These are phyloP conservation scores for Lithodes maja DNA, from an alignment of 2,888 invertebrate genomes.

Conservation along the genomic window DNA sequence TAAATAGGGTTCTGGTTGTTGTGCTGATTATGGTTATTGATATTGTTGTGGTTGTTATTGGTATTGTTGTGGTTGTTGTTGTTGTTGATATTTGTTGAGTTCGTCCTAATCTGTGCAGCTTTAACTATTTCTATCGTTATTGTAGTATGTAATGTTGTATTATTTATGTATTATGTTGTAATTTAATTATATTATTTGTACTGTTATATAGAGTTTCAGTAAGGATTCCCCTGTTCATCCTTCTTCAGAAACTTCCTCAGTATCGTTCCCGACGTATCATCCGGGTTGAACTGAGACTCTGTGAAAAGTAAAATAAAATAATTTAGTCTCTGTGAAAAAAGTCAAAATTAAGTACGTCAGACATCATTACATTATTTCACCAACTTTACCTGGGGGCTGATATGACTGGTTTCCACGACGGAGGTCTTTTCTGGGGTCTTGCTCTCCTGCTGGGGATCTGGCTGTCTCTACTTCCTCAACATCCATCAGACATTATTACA, in stretches of 20 bases:
- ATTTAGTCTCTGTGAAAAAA: no score
- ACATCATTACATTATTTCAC: no score
- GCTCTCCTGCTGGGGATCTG: no score
- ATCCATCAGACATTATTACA: no score
- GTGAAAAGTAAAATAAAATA: neutral
- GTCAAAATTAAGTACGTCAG: no score
- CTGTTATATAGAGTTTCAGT: neutral
- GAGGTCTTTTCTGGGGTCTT: no score
- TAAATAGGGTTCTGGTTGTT: neutral
- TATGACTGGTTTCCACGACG: no score
- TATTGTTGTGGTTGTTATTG: neutral
- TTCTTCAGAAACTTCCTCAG: constrained; percentile 28
- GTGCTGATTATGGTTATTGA: neutral
- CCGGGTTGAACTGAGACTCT: constrained; percentile 11
- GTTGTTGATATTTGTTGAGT: neutral
- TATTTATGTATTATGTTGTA: neutral
- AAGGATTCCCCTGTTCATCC: neutral
- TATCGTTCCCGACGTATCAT: constrained; percentile 22
- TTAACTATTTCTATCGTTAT: no score
- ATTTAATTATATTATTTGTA: neutral
- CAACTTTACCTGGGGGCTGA: no score
- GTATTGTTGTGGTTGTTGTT: neutral
- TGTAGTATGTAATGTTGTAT: no score
- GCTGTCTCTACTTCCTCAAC: no score
- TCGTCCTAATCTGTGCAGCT: no score